Conservation (phyloP, 2,888 invertebrate genomes). For the Agrilus cyanescens region DNA sequence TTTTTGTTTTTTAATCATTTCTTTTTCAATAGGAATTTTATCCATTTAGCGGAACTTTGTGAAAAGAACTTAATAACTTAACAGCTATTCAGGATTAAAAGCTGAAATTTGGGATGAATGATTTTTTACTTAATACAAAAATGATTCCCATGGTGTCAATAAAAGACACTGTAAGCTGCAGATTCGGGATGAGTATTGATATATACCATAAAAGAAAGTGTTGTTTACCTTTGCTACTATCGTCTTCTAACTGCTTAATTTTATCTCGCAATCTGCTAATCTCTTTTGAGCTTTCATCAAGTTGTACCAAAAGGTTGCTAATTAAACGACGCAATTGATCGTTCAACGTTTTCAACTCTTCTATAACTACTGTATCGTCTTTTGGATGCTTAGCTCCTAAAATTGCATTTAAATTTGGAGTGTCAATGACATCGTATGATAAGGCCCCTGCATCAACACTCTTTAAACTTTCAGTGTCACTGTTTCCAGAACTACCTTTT, state of each 20-base stretch:
- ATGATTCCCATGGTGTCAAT: too few relatives aligned
- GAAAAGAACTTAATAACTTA: too few relatives aligned
- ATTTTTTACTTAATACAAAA: too few relatives aligned
- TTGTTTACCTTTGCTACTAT: constrained; percentile 34
- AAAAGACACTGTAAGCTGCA: too few relatives aligned
- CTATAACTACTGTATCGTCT: constrained; percentile 48
- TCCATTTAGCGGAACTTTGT: too few relatives aligned
- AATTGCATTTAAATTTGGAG: constrained; percentile 17
- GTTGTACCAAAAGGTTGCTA: constrained; percentile 48
- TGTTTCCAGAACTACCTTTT: constrained; percentile 24
- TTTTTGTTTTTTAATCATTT: too few relatives aligned
- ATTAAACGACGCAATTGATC: constrained; percentile 47
- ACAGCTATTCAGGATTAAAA: too few relatives aligned
- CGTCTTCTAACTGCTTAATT: constrained; percentile 44
- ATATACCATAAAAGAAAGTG: too few relatives aligned
- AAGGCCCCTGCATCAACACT: constrained; percentile 23
- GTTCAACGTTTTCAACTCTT: constrained; percentile 54
- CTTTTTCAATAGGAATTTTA: too few relatives aligned
- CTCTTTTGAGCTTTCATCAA: constrained; percentile 55
- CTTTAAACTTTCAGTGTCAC: constrained; percentile 26
- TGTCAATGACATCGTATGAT: constrained; percentile 20
- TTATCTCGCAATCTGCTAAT: constrained; percentile 46
- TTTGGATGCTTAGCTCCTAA: constrained; percentile 46
- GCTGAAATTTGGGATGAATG: too few relatives aligned
- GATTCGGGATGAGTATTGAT: too few relatives aligned